phyloP scores from a whole-genome alignment of 1,140 invertebrate genomes.

The Sminthurides bifidus region DNA sequence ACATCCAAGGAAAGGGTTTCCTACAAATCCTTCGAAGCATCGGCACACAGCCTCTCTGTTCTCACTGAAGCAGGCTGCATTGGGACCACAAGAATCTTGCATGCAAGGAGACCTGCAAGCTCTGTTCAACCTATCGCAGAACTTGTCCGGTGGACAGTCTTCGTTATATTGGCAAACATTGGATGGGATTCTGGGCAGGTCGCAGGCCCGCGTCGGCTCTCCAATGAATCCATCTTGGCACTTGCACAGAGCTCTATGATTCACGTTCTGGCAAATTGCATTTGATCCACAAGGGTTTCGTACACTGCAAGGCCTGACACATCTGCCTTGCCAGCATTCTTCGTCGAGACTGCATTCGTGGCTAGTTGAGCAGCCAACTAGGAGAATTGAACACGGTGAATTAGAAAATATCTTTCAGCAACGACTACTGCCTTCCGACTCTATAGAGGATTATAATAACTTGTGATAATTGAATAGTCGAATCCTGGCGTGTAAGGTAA shows the following conservation, averaged over 20 bases:
- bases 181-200: neutral
- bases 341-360: slow-evolving; percentile 42
- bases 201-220: slow-evolving; percentile 17
- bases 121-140: slow-evolving; percentile 68
- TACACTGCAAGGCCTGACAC: slow-evolving; percentile 44
- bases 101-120: slow-evolving; percentile 71
- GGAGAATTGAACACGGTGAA: no score
- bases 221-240: slow-evolving; percentile 40
- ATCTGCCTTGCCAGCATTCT: slow-evolving; percentile 43
- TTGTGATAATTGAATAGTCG: slow-evolving; percentile 1
- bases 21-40: slow-evolving; percentile 40
- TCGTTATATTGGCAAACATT: slow-evolving; percentile 75
- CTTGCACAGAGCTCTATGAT: slow-evolving; percentile 53
- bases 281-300: slow-evolving; percentile 47
- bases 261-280: slow-evolving; percentile 47
- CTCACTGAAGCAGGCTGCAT: slow-evolving; percentile 42
- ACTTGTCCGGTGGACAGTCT: slow-evolving; percentile 67
- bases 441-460: neutral
- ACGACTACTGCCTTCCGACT: slow-evolving; percentile 2
- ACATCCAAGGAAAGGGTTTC: slow-evolving; percentile 35
- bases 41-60: slow-evolving; percentile 67
- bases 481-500: neutral
- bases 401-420: neutral
- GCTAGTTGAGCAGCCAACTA: slow-evolving; percentile 34
- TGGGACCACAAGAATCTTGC: slow-evolving; percentile 44